A percentile compares a stretch with the other conserved stretches of the same genome.
Evolutionary conservation across 2,888 invertebrate species (phyloP).

Genomic region (Cistogaster globosa): DNA sequence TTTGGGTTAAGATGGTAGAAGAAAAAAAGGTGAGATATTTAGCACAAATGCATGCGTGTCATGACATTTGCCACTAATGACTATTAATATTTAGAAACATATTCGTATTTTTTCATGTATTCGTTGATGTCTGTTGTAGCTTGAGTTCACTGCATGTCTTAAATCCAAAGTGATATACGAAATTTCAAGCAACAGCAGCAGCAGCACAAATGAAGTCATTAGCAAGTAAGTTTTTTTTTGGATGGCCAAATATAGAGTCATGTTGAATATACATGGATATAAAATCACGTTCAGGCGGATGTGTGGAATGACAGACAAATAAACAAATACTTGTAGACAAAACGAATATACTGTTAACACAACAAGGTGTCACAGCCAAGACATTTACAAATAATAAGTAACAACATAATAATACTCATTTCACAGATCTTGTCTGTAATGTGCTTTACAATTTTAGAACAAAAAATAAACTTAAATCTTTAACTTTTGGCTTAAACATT

Average conservation of each 20-base stretch:
- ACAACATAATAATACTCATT: slow-evolving; percentile 66
- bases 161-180: slow-evolving; percentile 31
- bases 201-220: slow-evolving; percentile 64
- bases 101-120: slow-evolving; percentile 10
- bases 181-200: slow-evolving; percentile 44
- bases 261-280: slow-evolving; percentile 16
- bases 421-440: slow-evolving; percentile 46
- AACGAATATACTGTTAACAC: slow-evolving; percentile 64
- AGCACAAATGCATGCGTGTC: slow-evolving; percentile 71
- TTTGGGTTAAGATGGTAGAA: slow-evolving; percentile 63
- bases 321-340: slow-evolving; percentile 40
- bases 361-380: slow-evolving; percentile 69
- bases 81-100: slow-evolving; percentile 54
- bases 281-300: slow-evolving; percentile 45
- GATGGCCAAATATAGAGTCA: slow-evolving; percentile 53
- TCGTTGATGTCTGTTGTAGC: slow-evolving; percentile 20
- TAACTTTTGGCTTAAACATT: slow-evolving; percentile 18
- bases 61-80: slow-evolving; percentile 71
- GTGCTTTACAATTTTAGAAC: slow-evolving; percentile 44
- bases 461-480: slow-evolving; percentile 36
- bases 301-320: slow-evolving; percentile 37
- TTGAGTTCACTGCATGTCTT: slow-evolving; percentile 57
- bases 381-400: slow-evolving; percentile 67
- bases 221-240: slow-evolving; percentile 49
- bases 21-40: slow-evolving; percentile 70